Evolutionary conservation across 2,113 vertebrate genomes (phyloP), one percentile per base, ranked within the genome.

Genomic region (Lepus timidus): DNA sequence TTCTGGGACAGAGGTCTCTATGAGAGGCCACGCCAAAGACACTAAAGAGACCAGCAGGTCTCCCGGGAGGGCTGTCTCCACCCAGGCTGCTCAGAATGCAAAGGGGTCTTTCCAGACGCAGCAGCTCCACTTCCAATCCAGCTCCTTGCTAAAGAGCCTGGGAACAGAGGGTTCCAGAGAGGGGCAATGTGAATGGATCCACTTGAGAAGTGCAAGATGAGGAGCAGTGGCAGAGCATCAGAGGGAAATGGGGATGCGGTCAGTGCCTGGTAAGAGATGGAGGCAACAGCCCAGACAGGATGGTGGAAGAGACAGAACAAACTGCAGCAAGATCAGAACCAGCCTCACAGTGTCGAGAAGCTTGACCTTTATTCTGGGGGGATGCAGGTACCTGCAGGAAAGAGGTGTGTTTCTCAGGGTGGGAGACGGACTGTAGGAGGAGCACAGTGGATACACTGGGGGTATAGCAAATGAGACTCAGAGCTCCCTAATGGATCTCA

Each of bases 381-480:
- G 36, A 68, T 44, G 31, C 0, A 51, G 52, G 52, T 9, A 6
- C 76, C 9, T 75, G 20, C 8, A 39, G 44, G 16, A 85, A 85
- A 81, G 44, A 4, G 0, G 19, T 16, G 55, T 31, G 27, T 17
- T 55, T 25, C 6, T 20, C 9, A 6, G 4, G 0, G 3, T 19
- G 1, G 25, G 67, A 49, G 36, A 68, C 0, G 1, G n/a, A 9
- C 17, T 62, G 7, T 22, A 23, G 81, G 20, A 2, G 14, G 4
- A 27, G 4, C 9, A 1, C 0, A 36, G 51, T 6, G 68, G 23
- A n/a, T 4, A 19, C 23, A 83, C 12, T 9, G 31, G 9, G 7
- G 25, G 4, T 0, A 29, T 0, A 49, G 4, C 58, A 33, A 29
- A n/a, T 4, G 36, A 44, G 23, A 51, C 3, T 13, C 7, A 3